These are phyloP conservation scores for Hydraecia micacea DNA, from an alignment of 2,888 invertebrate genomes.

Conservation along the genomic window DNA sequence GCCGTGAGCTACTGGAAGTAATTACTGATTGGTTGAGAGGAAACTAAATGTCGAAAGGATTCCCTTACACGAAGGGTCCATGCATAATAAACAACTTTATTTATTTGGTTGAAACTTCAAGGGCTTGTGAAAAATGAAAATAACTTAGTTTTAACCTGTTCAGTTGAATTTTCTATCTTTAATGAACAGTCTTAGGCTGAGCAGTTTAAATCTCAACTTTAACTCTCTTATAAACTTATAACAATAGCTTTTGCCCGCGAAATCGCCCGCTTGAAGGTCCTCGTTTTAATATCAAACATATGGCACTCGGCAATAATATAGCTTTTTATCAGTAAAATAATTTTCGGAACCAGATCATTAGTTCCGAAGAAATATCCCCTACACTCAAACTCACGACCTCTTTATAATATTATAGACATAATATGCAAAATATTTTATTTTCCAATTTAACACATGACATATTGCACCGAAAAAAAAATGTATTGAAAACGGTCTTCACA, in stretches of 20 bases:
- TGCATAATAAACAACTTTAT: constrained; percentile 8
- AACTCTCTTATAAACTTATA: not conserved
- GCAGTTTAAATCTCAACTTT: no score
- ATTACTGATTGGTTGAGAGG: constrained; percentile 48
- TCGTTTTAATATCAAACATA: not conserved
- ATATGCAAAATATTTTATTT: not conserved
- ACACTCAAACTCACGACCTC: not conserved
- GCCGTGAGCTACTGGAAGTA: constrained; percentile 60
- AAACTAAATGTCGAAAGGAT: constrained; percentile 34
- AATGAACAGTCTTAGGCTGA: not conserved
- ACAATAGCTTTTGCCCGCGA: not conserved
- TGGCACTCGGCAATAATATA: not conserved
- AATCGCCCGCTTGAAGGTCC: not conserved
- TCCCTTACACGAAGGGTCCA: constrained; percentile 17
- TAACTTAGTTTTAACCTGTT: not conserved
- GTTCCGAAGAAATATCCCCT: not conserved
- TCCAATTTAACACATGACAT: not conserved
- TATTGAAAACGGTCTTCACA: accelerated
- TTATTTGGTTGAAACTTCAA: not conserved
- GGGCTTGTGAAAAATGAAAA: not conserved
- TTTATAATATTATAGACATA: not conserved
- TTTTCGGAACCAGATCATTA: not conserved
- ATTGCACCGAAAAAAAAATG: not conserved
- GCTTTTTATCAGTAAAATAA: not conserved
- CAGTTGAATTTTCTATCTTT: not conserved